A percentile compares a stretch with the other conserved stretches of the same genome.
phyloP scores from a whole-genome alignment of 2,888 invertebrate genomes.

The Hirtodrosophila trivittata region DNA sequence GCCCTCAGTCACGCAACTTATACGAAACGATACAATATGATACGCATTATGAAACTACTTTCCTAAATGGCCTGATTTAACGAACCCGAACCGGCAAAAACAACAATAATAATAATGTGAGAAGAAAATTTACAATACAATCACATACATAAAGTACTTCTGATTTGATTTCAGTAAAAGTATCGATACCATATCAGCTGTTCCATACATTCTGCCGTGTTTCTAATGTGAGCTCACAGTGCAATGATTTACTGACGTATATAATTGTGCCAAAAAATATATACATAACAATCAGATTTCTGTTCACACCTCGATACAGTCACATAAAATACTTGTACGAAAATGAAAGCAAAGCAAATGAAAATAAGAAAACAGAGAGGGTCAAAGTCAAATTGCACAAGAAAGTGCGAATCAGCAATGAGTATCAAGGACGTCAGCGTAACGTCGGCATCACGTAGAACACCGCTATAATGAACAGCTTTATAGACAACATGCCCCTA shows the following conservation, averaged over 20 bases:
- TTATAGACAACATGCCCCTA: too few species aligned
- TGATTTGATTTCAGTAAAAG: background rate
- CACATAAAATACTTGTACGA: conserved; percentile 2
- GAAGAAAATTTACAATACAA: background rate
- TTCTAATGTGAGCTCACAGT: background rate
- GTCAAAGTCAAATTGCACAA: conserved; percentile 13
- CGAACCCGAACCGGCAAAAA: background rate
- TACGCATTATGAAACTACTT: conserved; percentile 29
- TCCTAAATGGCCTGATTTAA: conserved; percentile 20
- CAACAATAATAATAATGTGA: background rate
- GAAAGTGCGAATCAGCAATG: conserved; percentile 4
- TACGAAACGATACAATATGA: conserved; percentile 17
- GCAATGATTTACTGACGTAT: background rate
- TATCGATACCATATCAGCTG: background rate
- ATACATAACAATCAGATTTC: background rate
- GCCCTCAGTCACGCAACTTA: background rate
- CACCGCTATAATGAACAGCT: too few species aligned
- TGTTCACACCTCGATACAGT: background rate
- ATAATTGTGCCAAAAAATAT: background rate
- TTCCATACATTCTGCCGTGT: background rate
- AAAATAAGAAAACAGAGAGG: conserved; percentile 2
- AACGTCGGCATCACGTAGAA: too few species aligned
- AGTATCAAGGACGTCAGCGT: conserved; percentile 3
- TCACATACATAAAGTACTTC: too few species aligned
- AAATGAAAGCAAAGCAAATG: conserved; percentile 7